Evolutionary conservation across 2,113 vertebrate species (phyloP).

Genomic region (Fregetta grallaria): DNA sequence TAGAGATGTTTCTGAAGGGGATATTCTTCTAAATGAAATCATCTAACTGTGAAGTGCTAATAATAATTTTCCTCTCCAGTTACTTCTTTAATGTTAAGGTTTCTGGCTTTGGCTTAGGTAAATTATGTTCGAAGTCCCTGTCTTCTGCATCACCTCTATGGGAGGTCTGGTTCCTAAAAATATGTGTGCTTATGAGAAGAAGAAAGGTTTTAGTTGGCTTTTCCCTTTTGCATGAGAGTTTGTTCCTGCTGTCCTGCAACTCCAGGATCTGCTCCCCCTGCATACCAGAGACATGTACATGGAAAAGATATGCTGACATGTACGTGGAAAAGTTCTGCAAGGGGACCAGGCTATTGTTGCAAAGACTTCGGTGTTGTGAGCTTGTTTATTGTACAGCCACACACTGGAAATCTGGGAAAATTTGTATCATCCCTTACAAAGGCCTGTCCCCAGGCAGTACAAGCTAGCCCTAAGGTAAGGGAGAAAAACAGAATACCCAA

Average conservation of each 20-base stretch:
- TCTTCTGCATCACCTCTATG: not conserved
- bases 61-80: not conserved
- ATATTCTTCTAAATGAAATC: not conserved
- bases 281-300: accelerated
- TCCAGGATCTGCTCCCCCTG: not conserved
- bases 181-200: accelerated
- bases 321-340: not conserved
- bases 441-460: not conserved
- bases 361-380: not conserved
- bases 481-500: not conserved
- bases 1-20: not conserved
- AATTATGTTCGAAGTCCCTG: not conserved
- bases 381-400: not conserved
- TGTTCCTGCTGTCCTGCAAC: not conserved
- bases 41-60: not conserved
- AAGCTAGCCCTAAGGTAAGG: not conserved
- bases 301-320: not conserved
- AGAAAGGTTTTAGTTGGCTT: not conserved
- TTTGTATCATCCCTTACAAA: not conserved
- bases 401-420: not conserved
- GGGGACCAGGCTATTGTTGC: not conserved
- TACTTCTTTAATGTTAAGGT: not conserved
- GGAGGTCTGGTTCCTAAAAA: not conserved
- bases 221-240: not conserved
- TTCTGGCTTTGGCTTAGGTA: not conserved